Base-by-base conservation (phyloP, 2,113 vertebrate species). In the Chitala chitala region DNA sequence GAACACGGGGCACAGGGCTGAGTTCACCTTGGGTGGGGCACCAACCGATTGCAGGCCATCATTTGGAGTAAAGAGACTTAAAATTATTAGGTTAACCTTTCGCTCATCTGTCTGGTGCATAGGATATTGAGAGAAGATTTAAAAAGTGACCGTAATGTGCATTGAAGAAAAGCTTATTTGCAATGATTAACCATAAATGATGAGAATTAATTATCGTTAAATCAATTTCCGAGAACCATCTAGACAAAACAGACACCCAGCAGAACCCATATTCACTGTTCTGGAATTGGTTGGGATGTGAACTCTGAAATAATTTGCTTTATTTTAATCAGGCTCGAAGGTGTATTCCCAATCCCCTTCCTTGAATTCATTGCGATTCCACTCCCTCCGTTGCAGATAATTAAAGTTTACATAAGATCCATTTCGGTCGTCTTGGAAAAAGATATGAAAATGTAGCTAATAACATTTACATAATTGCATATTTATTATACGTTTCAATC, bases 381-480 rank as follows among this genome's bases (percentile, higher is more conserved):
- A 17, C 69, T 3, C 6, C 33, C 64, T 75, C 42, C 44, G 22
- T 70, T 58, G 64, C 40, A 4, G 54, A 75, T 75, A 75, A 71
- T 75, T 71, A 69, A 75, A 75, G 63, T 75, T 75, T 69, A 42
- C 20, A 70, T 58, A 75, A 61, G 55, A 61, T 56, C 44, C 68
- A 75, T 48, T 70, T 3, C 5, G 15, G 54, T 55, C 66, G 26
- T 59, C 66, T 48, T 36, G 38, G 20, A 48, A 48, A 58, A 75
- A 48, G 17, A 70, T 36, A 17, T 29, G 26, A 58, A 75, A 75
- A 75, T 70, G 17, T 20, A 3, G 48, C 46, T 69, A 75, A 75
- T 75, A 75, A 69, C 65, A 69, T 70, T 69, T 75, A 69, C 51
- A 33, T 56, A 75, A 75, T 68, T 75, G 66, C 40, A 50, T 54